phyloP scores from a whole-genome alignment of 2,797 vertebrate species.

The Macroramphosus scolopax region DNA sequence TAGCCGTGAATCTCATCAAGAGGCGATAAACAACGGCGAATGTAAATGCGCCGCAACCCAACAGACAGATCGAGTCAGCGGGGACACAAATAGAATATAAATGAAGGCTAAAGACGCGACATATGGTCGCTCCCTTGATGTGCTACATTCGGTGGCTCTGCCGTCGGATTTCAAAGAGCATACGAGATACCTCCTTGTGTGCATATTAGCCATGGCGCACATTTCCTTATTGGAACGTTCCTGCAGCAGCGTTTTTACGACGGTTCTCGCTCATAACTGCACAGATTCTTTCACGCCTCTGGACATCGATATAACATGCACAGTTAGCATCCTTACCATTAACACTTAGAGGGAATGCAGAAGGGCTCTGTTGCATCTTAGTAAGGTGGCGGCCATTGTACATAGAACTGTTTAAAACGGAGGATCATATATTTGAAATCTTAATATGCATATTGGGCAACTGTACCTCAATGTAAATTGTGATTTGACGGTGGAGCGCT shows the following conservation, averaged over 20 bases:
- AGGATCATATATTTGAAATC: constrained; percentile 8
- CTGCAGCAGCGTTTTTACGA: constrained; percentile 26
- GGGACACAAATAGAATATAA: constrained; percentile 65
- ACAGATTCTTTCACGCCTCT: constrained; percentile 49
- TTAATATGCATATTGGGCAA: too few species aligned
- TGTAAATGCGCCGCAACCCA: constrained; percentile 31
- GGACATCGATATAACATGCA: constrained; percentile 22
- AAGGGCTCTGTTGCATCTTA: constrained; percentile 42
- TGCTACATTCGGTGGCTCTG: constrained; percentile 57
- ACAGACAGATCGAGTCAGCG: constrained; percentile 35
- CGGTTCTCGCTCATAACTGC: constrained; percentile 28
- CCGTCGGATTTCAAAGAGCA: constrained; percentile 66
- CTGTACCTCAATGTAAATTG: too few species aligned
- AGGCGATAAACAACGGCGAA: constrained; percentile 35
- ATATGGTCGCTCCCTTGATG: constrained; percentile 70
- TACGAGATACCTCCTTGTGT: constrained; percentile 54
- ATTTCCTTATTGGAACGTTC: constrained; percentile 24
- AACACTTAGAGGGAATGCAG: constrained; percentile 29
- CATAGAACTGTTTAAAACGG: constrained; percentile 29
- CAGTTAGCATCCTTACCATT: constrained; percentile 46
- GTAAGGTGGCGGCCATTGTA: constrained; percentile 44
- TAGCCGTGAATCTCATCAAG: constrained; percentile 19
- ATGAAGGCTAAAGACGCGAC: constrained; percentile 68
- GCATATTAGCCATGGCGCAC: constrained; percentile 38
- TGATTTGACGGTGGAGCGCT: too few species aligned